A percentile compares a stretch with the other conserved stretches of the same genome.
phyloP scores from a whole-genome alignment of 2,113 vertebrate genomes.

The Haliaeetus leucogaster region DNA sequence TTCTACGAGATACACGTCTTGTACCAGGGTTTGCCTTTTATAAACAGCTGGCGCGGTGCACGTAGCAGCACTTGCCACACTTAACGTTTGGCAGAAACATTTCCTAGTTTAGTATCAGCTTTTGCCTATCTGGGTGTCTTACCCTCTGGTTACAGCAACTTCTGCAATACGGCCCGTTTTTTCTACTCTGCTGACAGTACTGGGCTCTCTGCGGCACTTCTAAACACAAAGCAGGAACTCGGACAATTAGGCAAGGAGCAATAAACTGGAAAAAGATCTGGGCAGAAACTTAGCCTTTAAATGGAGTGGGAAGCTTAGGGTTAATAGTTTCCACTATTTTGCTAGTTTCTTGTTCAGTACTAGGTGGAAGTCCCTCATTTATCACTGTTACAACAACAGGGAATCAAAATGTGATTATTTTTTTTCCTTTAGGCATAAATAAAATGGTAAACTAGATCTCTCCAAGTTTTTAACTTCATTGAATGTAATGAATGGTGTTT shows the following conservation, averaged over 20 bases:
- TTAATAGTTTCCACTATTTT: background rate
- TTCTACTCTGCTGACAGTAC: background rate
- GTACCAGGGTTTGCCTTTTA: background rate
- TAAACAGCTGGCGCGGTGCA: background rate
- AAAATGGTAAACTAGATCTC: background rate
- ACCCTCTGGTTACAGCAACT: background rate
- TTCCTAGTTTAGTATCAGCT: slow-evolving; percentile 49
- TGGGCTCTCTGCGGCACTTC: background rate
- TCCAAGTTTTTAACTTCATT: background rate
- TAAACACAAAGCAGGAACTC: background rate
- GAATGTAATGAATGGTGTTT: background rate
- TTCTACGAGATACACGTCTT: background rate
- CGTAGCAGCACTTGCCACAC: background rate
- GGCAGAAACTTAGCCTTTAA: background rate
- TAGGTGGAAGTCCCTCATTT: background rate
- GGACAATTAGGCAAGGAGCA: background rate
- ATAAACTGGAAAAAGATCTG: background rate
- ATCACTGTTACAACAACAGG: background rate
- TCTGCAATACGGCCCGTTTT: background rate
- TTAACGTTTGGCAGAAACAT: slow-evolving; percentile 2
- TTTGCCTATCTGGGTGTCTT: background rate
- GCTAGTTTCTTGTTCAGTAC: background rate
- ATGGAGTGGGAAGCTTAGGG: background rate
- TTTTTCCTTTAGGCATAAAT: background rate
- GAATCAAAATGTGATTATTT: background rate